phyloP scores from a whole-genome alignment of 2,113 vertebrate species.

The Dicaeum eximium region DNA sequence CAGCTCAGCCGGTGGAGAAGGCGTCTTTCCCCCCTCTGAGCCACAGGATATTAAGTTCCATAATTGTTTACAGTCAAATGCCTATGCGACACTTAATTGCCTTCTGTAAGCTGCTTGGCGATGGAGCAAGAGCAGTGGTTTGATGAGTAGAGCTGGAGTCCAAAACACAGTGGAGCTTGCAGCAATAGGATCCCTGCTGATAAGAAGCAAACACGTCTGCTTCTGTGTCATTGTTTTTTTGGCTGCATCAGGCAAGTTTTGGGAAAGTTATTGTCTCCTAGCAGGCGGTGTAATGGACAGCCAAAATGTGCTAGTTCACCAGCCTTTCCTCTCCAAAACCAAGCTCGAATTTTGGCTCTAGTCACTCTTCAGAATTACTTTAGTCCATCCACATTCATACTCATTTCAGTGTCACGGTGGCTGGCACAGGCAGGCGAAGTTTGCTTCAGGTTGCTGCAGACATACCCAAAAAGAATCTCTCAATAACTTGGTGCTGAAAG shows the following conservation, averaged over 20 bases:
- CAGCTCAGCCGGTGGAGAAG: background rate
- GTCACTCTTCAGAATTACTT: background rate
- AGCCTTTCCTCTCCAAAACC: background rate
- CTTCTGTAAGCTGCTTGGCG: slow-evolving; percentile 38
- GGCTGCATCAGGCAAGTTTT: slow-evolving; percentile 30
- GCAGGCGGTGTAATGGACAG: background rate
- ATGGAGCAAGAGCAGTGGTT: slow-evolving; percentile 9
- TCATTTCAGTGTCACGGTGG: background rate
- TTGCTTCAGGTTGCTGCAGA: background rate
- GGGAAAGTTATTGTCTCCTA: slow-evolving; percentile 28
- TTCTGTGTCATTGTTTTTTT: slow-evolving; percentile 41
- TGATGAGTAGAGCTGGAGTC: background rate
- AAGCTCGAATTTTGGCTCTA: background rate
- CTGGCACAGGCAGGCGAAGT: fast-evolving
- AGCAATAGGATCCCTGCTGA: slow-evolving; percentile 36
- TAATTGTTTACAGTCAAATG: slow-evolving; percentile 55
- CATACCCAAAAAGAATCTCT: background rate
- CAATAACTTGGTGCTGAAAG: background rate
- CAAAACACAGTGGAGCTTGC: slow-evolving; percentile 25
- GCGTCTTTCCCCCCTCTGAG: background rate
- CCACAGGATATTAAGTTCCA: slow-evolving; percentile 40
- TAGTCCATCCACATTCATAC: background rate
- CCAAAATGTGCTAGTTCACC: background rate
- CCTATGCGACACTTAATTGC: slow-evolving; percentile 33
- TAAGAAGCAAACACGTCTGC: slow-evolving; percentile 36